phyloP scores from a whole-genome alignment of 2,888 invertebrate species.

The Allolobophora icterica region DNA sequence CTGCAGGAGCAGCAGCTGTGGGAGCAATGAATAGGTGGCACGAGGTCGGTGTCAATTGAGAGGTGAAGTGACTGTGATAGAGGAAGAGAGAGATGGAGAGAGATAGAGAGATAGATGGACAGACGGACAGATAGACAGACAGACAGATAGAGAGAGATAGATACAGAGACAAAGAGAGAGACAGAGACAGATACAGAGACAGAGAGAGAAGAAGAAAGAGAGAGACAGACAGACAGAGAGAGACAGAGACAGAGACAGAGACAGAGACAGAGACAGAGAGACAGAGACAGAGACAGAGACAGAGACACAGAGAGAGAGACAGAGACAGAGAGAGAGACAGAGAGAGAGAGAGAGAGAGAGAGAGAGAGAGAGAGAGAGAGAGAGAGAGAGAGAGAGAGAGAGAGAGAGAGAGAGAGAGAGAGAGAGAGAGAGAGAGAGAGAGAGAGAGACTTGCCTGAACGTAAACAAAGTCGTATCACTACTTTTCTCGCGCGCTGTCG shows the following conservation, averaged over 20 bases:
- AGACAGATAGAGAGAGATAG: background rate
- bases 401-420: too few species aligned
- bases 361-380: background rate
- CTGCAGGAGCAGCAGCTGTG: too few species aligned
- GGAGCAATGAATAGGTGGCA: too few species aligned
- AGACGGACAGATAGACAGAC: background rate
- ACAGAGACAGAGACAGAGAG: too few species aligned
- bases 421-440: too few species aligned
- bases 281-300: background rate
- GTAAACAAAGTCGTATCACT: too few species aligned
- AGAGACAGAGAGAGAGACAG: background rate
- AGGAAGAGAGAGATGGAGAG: background rate
- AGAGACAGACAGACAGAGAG: background rate
- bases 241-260: too few species aligned
- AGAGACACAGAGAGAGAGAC: background rate
- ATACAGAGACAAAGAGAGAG: background rate
- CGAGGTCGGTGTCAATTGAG: too few species aligned
- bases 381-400: background rate
- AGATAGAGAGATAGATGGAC: background rate
- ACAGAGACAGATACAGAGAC: background rate
- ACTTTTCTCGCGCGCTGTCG: too few species aligned
- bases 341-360: constrained; percentile 12
- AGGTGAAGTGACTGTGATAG: too few species aligned
- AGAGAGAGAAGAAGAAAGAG: background rate
- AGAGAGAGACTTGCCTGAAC: too few species aligned